Percentiles rank a stretch among this genome's conserved stretches.
Evolutionary conservation across 2,888 invertebrate genomes (phyloP).

Genomic region (Ceriagrion tenellum): DNA sequence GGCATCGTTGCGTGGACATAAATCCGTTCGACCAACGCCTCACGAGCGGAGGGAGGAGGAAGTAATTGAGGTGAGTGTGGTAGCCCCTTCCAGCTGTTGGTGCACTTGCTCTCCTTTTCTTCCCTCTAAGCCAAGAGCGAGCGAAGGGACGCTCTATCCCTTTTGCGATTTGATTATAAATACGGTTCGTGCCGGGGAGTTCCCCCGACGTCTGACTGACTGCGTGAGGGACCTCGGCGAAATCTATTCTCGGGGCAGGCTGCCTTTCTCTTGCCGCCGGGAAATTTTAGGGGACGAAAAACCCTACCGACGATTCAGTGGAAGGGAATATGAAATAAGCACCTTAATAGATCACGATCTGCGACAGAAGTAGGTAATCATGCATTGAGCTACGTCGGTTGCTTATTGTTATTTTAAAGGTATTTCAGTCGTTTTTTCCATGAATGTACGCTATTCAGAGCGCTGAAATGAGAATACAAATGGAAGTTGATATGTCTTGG

Average conservation of each 20-base stretch:
- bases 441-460: too few relatives aligned
- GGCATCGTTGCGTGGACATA: conserved; percentile 9
- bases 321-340: background rate
- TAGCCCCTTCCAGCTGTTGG: background rate
- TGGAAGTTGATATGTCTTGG: too few relatives aligned
- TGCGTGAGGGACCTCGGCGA: background rate
- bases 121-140: background rate
- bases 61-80: background rate
- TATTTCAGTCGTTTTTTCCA: too few relatives aligned
- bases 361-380: too few relatives aligned
- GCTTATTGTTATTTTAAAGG: too few relatives aligned
- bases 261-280: background rate
- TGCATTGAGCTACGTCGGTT: too few relatives aligned
- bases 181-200: conserved; percentile 7
- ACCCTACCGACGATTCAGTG: background rate
- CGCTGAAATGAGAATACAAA: too few relatives aligned
- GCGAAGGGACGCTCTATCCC: background rate
- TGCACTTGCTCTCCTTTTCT: background rate
- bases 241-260: conserved; percentile 36
- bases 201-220: background rate
- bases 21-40: background rate
- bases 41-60: background rate
- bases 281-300: background rate
- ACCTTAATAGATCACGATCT: background rate
- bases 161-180: conserved; percentile 40